phyloP scores from a whole-genome alignment of 1,140 invertebrate genomes.

The Halictus rubicundus region DNA sequence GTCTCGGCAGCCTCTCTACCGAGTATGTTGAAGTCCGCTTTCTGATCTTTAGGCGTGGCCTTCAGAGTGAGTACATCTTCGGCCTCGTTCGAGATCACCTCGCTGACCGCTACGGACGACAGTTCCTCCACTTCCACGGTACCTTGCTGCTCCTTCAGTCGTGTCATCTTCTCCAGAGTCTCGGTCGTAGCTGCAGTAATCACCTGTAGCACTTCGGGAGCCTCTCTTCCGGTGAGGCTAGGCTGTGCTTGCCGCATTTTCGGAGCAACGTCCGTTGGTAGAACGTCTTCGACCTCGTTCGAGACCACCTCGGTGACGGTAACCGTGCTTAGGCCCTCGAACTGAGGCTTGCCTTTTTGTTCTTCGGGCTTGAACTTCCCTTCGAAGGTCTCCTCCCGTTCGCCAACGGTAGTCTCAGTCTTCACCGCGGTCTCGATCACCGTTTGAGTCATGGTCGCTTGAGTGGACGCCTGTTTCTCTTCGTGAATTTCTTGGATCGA shows the following conservation, averaged over 20 bases:
- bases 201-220: conserved; percentile 68
- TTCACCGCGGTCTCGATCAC: conserved; percentile 77
- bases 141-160: conserved; percentile 60
- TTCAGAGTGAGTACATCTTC: conserved; percentile 56
- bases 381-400: conserved; percentile 68
- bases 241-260: conserved; percentile 66
- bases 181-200: conserved; percentile 63
- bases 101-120: conserved; percentile 61
- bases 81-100: conserved; percentile 66
- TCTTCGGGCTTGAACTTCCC: conserved; percentile 56
- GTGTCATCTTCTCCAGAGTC: conserved; percentile 53
- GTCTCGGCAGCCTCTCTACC: conserved; percentile 72
- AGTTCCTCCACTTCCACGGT: conserved; percentile 65
- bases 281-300: conserved; percentile 68
- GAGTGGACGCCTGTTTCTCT: conserved; percentile 63
- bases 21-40: conserved; percentile 62
- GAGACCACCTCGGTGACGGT: conserved; percentile 68
- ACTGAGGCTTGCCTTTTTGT: conserved; percentile 63
- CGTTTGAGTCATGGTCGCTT: conserved; percentile 76
- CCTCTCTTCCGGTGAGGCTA: conserved; percentile 63
- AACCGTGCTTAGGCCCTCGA: conserved; percentile 69
- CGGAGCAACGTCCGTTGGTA: conserved; percentile 59
- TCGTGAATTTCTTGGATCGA: conserved; percentile 66
- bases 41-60: conserved; percentile 62
- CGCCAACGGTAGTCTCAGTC: conserved; percentile 71